Evolutionary conservation across 2,888 invertebrate species (phyloP), one percentile per base, ranked within the genome.

Genomic region (Dynastes maya): DNA sequence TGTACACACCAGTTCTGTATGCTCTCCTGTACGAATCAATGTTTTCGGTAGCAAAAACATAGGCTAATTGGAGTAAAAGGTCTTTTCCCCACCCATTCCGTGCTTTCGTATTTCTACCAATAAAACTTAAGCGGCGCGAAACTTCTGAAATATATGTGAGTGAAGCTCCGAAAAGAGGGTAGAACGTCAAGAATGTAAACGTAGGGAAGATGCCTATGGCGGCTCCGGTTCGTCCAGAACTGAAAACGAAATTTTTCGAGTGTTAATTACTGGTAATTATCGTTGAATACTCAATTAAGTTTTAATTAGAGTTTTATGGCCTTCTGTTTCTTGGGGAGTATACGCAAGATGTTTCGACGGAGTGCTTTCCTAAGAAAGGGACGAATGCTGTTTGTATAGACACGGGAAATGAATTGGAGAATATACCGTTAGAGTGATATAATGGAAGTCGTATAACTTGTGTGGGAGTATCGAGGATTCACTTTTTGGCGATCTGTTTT

Each of bases 181-280:
- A n/a, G 55, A 61, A 72, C 51, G 49, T 68, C 40, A 45, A 27
- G 37, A 58, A 9, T 16, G 58, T 2, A 37, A 55, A 71, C 13
- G 8, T 16, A 22, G 61, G 29, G 9, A 61, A 3, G 55, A 55
- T 2, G n/a, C n/a, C 55, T 55, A 22, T 22, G 22, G 22, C 22
- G 22, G 22, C 22, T n/a, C 16, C 55, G 6, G 55, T 16, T 16
- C 55, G 55, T 16, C 16, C 27, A 40, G 32, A 72, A 61, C 40
- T 72, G 72, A 61, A 72, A 58, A 72, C 45, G 37, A n/a, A 29
- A 58, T 55, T 55, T 71, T 71, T 71, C 55, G 55, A 67, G 76
- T 76, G 76, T 76, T 76, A 76, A 76, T 76, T 76, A 76, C 67
- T 29, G 53, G 37, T 64, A 67, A 76, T 67, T 64, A 65, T 76